Evolutionary conservation across 92 coral and sea anemone genomes (phyloP).

Genomic region (Meandrina meandrites): DNA sequence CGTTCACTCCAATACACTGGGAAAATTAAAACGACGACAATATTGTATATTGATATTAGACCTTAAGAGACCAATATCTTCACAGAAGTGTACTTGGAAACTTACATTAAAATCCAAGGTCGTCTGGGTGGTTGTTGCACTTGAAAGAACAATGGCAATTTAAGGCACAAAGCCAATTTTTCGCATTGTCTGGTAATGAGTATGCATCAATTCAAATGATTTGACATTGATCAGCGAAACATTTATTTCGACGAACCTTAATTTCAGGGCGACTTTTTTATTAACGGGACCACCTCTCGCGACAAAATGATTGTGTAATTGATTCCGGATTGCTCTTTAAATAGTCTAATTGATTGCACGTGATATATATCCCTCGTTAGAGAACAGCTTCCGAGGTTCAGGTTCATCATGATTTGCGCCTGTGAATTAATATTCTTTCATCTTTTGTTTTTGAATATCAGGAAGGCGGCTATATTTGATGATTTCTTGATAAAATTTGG

Average conservation of each 20-base stretch:
- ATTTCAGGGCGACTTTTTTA: not conserved
- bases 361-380: not conserved
- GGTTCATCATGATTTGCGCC: not conserved
- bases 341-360: not conserved
- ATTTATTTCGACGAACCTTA: not conserved
- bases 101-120: not conserved
- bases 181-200: not conserved
- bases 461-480: not conserved
- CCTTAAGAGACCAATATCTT: not conserved
- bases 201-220: not conserved
- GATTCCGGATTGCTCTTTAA: not conserved
- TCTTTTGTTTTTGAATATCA: not conserved
- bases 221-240: not conserved
- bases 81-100: not conserved
- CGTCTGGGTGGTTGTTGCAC: not conserved
- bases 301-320: not conserved
- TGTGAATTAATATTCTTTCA: not conserved
- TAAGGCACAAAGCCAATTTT: not conserved
- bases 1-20: not conserved
- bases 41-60: not conserved
- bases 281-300: not conserved
- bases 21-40: not conserved
- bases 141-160: not conserved
- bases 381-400: not conserved
- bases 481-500: not conserved